Evolutionary conservation across 2,888 invertebrate genomes (phyloP), one percentile per base, ranked within the genome.

Genomic region (Xylophagus ater): DNA sequence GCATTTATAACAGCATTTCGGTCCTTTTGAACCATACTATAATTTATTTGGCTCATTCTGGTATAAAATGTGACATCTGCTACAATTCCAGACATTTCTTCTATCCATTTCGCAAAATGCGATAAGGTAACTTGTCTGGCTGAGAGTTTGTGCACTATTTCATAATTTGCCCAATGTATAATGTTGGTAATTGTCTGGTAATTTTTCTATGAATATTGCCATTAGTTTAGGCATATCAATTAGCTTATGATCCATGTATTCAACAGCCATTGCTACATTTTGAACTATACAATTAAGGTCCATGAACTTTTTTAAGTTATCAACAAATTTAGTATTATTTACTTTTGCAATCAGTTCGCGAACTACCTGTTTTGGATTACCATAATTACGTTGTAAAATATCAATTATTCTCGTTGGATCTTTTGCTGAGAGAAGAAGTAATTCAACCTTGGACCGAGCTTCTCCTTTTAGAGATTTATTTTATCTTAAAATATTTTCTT

Each of bases 161-260:
- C 6, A 28, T 28, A n/a, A n/a, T 9, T 28, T n/a, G 28, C 28
- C 28, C 28, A 28, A 7, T 28, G 28, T n/a, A 28, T 12, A n/a
- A 28, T 12, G 9, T n/a, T n/a, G n/a, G n/a, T n/a, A 28, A 28
- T 28, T 9, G 9, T 28, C n/a, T 14, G 28, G 28, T 4, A 28
- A 14, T 28, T 28, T 28, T n/a, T 28, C 28, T 3, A 12, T 14
- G 4, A 28, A 28, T 4, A 28, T 28, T 5, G 13, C 28, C 9
- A 28, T 7, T 12, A 28, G 12, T 28, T 28, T 28, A n/a, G 12
- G 28, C 6, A 28, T 14, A 12, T 5, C 3, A 7, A 28, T 28
- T 28, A 28, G 7, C 9, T 23, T 23, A 9, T 23, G 7, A 8
- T 23, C 23, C 23, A 23, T 23, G 6, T 23, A 8, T 23, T 23